Base-by-base conservation (phyloP, 1,140 invertebrate genomes). In the Drosophila truncata region DNA sequence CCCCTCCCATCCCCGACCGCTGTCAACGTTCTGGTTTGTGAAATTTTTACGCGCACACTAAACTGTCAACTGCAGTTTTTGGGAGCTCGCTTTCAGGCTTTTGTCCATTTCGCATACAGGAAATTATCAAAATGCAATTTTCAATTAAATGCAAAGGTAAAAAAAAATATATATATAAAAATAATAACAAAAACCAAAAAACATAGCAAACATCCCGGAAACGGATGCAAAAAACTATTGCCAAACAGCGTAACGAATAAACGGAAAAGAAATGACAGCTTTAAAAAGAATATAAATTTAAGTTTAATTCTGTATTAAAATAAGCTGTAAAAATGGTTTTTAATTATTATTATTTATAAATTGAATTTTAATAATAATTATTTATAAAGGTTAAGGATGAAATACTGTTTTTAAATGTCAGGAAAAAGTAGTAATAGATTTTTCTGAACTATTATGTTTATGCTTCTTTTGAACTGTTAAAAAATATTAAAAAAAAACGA, bases 101-200 rank as follows among this genome's bases (percentile, higher is more conserved):
- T 78, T 63, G 62, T 52, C 29, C 44, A 14, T 39, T 54, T 55
- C 29, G 33, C 55, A 61, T 70, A 67, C 62, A 67, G 72, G 66
- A 84, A 67, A 77, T 85, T 77, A 84, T 77, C 66, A 77, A 84
- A 77, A 80, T 85, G 82, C 77, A 80, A 73, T 84, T 80, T 85
- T 61, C 54, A 80, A 64, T 80, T 72, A 65, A 80, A 76, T 58
- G 47, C 63, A 41, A 50, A 41, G 41, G 25, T 16, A 47, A 25
- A 47, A 29, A 41, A 23, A 14, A 44, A 10, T 33, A 33, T 2
- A 11, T 13, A 11, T 33, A 33, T 33, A n/a, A n/a, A n/a, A n/a
- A n/a, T n/a, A n/a, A n/a, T 29, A 3, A 25, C 47, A 71, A 14
- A 25, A 33, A 25, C 9, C 27, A 44, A 18, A 16, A 47, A 25